Base-by-base conservation (phyloP, 2,888 invertebrate genomes). In the Andrena haemorrhoa region DNA sequence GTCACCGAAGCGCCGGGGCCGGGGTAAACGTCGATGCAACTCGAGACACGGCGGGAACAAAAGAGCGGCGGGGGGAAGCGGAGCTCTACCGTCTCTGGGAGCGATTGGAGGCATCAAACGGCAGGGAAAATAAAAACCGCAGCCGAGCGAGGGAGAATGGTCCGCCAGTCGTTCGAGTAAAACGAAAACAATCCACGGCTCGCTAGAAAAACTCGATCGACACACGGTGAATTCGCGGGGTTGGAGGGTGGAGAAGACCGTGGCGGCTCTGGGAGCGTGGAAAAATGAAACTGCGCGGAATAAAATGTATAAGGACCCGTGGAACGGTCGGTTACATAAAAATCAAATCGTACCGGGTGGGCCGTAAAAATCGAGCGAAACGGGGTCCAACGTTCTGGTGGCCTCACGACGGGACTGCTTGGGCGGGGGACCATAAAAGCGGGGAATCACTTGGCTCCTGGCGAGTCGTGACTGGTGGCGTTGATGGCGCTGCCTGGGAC, bases 181-280 rank as follows among this genome's bases (percentile, higher is more conserved):
- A 78, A 75, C 68, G 75, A 79, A 75, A 79, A 68, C 68, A 75
- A 69, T 69, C 63, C 63, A 35, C 12, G 66, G 41, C 23, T 23
- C 41, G 23, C 23, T 56, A 29, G 23, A 65, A 65, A 56, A 74
- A 75, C 63, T 75, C 63, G 56, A 58, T 79, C 56, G 23, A 79
- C 61, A 20, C 16, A 20, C 56, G 23, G 75, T 51, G 53, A 53
- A 66, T 63, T 66, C 51, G 8, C 16, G 16, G 26, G 35, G 33
- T 0, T 31, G 49, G 4, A 20, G 16, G 41, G n/a, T n/a, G 16
- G 56, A 26, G 12, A 56, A 26, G 29, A 5, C 41, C 12, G 65
- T 29, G 35, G 60, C 10, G 31, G 56, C 63, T 41, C 31, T 10
- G 10, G 16, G 23, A 35, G 10, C 35, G 33, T n/a, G 51, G 8